Percentiles rank a stretch among this genome's conserved stretches.
Evolutionary conservation across 2,888 invertebrate genomes (phyloP).

Genomic region (Pristionchus exspectatus): DNA sequence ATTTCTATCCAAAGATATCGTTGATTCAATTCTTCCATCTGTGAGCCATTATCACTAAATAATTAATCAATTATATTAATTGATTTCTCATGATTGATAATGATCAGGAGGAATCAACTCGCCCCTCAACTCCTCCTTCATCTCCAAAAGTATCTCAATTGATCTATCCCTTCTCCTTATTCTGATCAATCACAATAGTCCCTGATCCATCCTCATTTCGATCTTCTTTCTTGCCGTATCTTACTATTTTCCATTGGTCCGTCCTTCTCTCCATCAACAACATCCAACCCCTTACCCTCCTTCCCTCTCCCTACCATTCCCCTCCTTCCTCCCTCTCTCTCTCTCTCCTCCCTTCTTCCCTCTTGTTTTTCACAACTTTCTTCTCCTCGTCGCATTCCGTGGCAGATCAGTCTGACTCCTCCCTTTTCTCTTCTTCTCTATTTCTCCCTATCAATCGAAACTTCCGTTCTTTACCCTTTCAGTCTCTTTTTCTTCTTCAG

Average conservation of each 20-base stretch:
- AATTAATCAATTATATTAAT: neutral
- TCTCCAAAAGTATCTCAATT: slow-evolving; percentile 15
- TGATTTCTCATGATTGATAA: neutral
- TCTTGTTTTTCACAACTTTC: slow-evolving; percentile 49
- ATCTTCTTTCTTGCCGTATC: slow-evolving; percentile 48
- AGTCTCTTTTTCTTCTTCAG: neutral
- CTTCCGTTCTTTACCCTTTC: slow-evolving; percentile 32
- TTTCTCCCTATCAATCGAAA: slow-evolving; percentile 39
- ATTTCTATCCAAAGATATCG: neutral
- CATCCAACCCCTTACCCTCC: slow-evolving; percentile 8
- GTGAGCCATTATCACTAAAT: neutral
- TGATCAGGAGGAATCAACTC: neutral
- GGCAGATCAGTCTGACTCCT: slow-evolving; percentile 23
- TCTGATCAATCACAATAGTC: neutral
- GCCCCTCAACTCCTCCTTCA: slow-evolving; percentile 24
- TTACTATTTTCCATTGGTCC: slow-evolving; percentile 41
- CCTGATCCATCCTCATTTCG: slow-evolving; percentile 3
- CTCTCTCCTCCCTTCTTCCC: slow-evolving; percentile 32
- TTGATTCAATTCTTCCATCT: slow-evolving; percentile 44
- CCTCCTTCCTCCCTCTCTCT: slow-evolving; percentile 9
- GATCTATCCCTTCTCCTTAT: neutral
- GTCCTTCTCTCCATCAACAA: slow-evolving; percentile 41
- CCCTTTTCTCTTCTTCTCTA: slow-evolving; percentile 15
- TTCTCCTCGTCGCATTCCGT: neutral
- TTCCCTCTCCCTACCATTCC: slow-evolving; percentile 1